Conservation (phyloP, 2,888 invertebrate species). For the Mactromeris polynyma region DNA sequence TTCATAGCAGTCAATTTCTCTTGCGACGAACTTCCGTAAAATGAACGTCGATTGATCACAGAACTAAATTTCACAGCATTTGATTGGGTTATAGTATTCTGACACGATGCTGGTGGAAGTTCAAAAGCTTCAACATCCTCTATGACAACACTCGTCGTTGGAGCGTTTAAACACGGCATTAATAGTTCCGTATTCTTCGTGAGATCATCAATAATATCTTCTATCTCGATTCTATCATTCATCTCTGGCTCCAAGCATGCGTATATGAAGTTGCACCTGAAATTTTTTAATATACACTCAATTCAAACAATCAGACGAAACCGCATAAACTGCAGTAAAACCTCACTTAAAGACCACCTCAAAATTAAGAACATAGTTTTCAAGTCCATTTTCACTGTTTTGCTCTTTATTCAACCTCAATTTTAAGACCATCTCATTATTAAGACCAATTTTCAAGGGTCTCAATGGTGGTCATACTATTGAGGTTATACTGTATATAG, state of each 20-base stretch:
- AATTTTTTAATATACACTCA: too few species aligned
- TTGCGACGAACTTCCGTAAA: constrained; percentile 72
- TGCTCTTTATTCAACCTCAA: too few species aligned
- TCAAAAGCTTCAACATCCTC: constrained; percentile 90
- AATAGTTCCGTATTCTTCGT: constrained; percentile 93
- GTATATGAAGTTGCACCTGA: constrained; percentile 92
- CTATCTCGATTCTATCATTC: constrained; percentile 92
- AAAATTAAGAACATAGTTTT: too few species aligned
- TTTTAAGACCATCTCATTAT: too few species aligned
- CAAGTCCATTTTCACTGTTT: too few species aligned
- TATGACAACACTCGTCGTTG: constrained; percentile 91
- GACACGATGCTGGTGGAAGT: constrained; percentile 79
- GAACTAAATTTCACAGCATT: constrained; percentile 68
- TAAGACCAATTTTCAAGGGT: too few species aligned
- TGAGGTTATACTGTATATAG: too few species aligned
- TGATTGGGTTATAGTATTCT: constrained; percentile 76
- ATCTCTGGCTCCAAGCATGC: constrained; percentile 93
- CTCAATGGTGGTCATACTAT: too few species aligned
- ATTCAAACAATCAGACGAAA: too few species aligned
- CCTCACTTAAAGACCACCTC: too few species aligned
- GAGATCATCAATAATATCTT: constrained; percentile 93
- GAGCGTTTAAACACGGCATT: constrained; percentile 93
- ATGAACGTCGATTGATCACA: constrained; percentile 72
- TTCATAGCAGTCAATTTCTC: constrained; percentile 66
- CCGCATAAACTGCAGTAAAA: too few species aligned